phyloP scores from a whole-genome alignment of 2,113 vertebrate species.

The Telmatochromis sp. region DNA sequence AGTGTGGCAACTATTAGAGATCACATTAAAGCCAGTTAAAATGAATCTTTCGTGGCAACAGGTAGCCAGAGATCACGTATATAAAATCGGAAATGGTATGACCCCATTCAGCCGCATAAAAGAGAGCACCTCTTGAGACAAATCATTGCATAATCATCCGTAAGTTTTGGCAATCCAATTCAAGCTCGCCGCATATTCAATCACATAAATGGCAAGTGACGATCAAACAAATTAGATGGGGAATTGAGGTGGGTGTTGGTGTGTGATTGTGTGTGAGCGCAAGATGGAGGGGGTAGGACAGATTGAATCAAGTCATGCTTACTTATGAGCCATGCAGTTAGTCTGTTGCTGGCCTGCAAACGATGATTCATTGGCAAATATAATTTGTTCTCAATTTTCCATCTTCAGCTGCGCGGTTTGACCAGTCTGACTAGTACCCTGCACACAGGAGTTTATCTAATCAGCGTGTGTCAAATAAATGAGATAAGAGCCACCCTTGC shows the following conservation, averaged over 20 bases:
- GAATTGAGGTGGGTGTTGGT: neutral
- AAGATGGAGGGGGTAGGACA: neutral
- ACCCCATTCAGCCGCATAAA: neutral
- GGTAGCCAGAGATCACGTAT: neutral
- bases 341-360: slow-evolving; percentile 5
- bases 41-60: neutral
- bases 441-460: neutral
- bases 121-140: neutral
- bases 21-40: neutral
- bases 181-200: neutral
- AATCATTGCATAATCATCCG: slow-evolving; percentile 7
- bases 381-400: neutral
- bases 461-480: slow-evolving; percentile 23
- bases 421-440: neutral
- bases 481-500: neutral
- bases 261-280: neutral
- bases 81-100: neutral
- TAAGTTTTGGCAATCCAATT: slow-evolving; percentile 24
- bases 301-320: slow-evolving; percentile 30
- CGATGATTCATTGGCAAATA: slow-evolving; percentile 7
- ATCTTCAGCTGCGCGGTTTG: neutral
- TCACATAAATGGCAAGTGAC: slow-evolving; percentile 23
- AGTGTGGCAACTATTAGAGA: neutral
- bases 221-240: slow-evolving; percentile 27
- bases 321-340: neutral